A percentile compares a stretch with the other conserved stretches of the same genome.
phyloP scores from a whole-genome alignment of 92 coral and sea anemone species.

The Palythoa caribaeorum region DNA sequence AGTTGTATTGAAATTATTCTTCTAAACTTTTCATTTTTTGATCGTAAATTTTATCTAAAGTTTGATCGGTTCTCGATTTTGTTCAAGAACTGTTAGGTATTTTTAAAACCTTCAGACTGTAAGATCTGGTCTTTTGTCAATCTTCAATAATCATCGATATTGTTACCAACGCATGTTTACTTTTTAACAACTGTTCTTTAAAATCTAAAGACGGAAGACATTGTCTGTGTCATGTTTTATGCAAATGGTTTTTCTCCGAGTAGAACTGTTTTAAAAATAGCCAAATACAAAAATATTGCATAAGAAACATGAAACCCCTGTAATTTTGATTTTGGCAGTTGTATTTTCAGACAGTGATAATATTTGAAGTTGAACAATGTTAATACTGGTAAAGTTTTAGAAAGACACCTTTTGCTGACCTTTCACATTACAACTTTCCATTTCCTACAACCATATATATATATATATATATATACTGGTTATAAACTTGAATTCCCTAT shows the following conservation, averaged over 20 bases:
- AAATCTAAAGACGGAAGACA: neutral
- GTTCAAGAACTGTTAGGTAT: neutral
- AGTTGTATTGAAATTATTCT: neutral
- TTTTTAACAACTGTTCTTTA: neutral
- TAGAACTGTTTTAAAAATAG: neutral
- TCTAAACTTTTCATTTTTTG: neutral
- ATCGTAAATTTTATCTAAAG: neutral
- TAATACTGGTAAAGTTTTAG: no score
- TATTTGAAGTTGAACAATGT: no score
- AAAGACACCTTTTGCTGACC: neutral
- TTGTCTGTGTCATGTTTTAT: conserved; percentile 7
- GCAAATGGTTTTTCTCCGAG: conserved; percentile 6
- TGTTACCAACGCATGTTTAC: neutral
- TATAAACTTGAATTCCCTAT: neutral
- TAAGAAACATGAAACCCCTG: neutral
- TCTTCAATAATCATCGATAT: neutral
- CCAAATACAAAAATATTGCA: neutral
- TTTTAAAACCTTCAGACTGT: neutral
- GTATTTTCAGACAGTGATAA: no score
- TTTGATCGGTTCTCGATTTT: neutral
- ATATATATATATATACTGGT: neutral
- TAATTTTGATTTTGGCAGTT: no score
- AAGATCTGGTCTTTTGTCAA: neutral
- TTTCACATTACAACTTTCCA: neutral
- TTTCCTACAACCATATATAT: neutral